Evolutionary conservation across 2,113 vertebrate species (phyloP).

Genomic region (Nerophis ophidion): DNA sequence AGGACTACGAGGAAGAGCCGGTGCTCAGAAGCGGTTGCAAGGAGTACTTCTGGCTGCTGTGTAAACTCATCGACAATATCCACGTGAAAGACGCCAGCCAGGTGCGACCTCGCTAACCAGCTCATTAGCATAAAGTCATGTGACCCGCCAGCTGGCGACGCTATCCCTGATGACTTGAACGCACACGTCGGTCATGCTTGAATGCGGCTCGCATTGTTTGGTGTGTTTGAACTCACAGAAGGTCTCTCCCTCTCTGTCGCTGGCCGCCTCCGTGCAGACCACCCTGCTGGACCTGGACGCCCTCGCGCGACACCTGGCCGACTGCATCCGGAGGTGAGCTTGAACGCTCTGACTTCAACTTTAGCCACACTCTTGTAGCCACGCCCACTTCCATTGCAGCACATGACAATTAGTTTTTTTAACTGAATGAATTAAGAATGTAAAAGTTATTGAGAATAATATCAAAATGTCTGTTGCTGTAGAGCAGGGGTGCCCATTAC

Average conservation of each 20-base stretch:
- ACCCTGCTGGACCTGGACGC: constrained; percentile 95
- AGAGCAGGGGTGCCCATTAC: too few species aligned
- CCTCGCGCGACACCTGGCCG: constrained; percentile 91
- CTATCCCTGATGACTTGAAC: too few species aligned
- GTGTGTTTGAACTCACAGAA: constrained; percentile 67
- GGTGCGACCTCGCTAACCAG: constrained; percentile 62
- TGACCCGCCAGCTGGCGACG: too few species aligned
- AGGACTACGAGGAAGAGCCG: constrained; percentile 95
- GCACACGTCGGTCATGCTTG: background rate
- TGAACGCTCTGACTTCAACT: background rate
- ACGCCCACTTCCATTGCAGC: too few species aligned
- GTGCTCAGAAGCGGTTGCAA: constrained; percentile 90
- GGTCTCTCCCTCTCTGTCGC: constrained; percentile 63
- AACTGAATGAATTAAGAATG: too few species aligned
- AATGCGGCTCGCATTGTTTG: constrained; percentile 34
- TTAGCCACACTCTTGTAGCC: background rate
- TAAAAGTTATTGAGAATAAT: too few species aligned
- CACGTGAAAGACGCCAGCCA: constrained; percentile 98
- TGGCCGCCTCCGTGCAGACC: constrained; percentile 74
- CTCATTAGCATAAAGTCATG: too few species aligned
- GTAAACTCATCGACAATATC: constrained; percentile 98
- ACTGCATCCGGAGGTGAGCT: constrained; percentile 93
- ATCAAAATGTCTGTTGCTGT: too few species aligned
- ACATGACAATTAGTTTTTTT: too few species aligned
- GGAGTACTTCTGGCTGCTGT: constrained; percentile 98